These are phyloP conservation scores for Chiridota heheva DNA, from an alignment of 35 echinoderm and acorn worm genomes.

Conservation along the genomic window DNA sequence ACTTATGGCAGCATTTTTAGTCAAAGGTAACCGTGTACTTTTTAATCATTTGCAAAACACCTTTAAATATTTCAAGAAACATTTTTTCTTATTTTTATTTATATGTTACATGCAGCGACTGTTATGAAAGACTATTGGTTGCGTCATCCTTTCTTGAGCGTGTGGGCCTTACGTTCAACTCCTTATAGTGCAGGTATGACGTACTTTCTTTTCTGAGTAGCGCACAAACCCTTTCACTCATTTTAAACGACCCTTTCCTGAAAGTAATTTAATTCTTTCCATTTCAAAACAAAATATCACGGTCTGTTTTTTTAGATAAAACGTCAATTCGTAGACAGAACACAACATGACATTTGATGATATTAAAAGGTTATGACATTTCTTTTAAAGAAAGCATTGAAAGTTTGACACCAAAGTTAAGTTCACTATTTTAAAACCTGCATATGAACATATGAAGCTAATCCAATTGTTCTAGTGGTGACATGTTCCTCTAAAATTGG, in stretches of 20 bases:
- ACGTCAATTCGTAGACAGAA: neutral
- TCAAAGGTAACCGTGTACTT: no score
- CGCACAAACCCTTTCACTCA: neutral
- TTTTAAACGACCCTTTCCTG: neutral
- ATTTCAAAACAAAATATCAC: neutral
- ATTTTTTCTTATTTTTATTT: no score
- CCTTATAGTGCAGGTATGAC: conserved; percentile 83
- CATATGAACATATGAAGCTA: no score
- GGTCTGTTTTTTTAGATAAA: neutral
- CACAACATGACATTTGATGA: neutral
- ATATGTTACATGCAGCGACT: conserved; percentile 44
- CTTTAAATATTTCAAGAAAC: no score
- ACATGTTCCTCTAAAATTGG: no score
- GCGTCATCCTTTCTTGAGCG: conserved; percentile 71
- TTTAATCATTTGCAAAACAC: no score
- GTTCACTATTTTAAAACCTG: no score
- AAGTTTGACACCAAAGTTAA: no score
- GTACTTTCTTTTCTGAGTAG: neutral
- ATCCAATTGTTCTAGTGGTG: no score
- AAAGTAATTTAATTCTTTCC: neutral
- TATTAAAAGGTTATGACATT: no score
- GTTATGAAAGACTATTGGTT: conserved; percentile 97
- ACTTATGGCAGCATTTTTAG: no score
- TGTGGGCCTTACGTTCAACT: conserved; percentile 78
- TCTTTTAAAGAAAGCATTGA: no score